These are phyloP conservation scores for Drosophila serrata DNA, from an alignment of 1,140 invertebrate genomes.

Conservation along the genomic window DNA sequence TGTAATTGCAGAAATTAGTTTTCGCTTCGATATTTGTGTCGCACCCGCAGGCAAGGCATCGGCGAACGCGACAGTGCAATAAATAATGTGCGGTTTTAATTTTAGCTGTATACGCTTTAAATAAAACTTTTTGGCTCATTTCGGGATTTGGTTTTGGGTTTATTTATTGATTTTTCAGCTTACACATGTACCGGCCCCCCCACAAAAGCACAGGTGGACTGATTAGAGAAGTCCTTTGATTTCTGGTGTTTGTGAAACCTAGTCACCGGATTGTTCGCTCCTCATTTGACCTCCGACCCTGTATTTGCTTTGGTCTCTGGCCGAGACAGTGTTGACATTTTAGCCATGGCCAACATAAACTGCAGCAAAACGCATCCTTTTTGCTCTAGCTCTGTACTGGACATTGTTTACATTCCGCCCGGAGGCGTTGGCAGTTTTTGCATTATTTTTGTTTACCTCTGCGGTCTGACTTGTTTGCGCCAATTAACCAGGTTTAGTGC, in stretches of 20 bases:
- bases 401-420: constrained; percentile 14
- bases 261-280: background rate
- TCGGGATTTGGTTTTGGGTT: constrained; percentile 21
- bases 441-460: constrained; percentile 52
- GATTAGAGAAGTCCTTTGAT: constrained; percentile 51
- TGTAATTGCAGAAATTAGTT: constrained; percentile 52
- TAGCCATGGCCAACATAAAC: constrained; percentile 24
- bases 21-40: constrained; percentile 32
- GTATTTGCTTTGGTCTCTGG: constrained; percentile 29
- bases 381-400: background rate
- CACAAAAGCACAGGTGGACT: constrained; percentile 31
- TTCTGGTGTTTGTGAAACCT: background rate
- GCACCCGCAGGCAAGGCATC: constrained; percentile 40
- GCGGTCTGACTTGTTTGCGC: constrained; percentile 45
- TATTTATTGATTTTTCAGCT: constrained; percentile 56
- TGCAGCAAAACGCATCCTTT: constrained; percentile 5
- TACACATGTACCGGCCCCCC: constrained; percentile 4
- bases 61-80: constrained; percentile 35
- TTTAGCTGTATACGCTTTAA: constrained; percentile 69
- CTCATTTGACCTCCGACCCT: constrained; percentile 14
- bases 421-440: constrained; percentile 17
- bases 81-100: constrained; percentile 69
- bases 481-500: constrained; percentile 42
- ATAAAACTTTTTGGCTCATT: constrained; percentile 57
- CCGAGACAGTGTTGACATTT: constrained; percentile 29